Evolutionary conservation across 1,140 invertebrate species (phyloP).

Genomic region (Ceratina calcarata): DNA sequence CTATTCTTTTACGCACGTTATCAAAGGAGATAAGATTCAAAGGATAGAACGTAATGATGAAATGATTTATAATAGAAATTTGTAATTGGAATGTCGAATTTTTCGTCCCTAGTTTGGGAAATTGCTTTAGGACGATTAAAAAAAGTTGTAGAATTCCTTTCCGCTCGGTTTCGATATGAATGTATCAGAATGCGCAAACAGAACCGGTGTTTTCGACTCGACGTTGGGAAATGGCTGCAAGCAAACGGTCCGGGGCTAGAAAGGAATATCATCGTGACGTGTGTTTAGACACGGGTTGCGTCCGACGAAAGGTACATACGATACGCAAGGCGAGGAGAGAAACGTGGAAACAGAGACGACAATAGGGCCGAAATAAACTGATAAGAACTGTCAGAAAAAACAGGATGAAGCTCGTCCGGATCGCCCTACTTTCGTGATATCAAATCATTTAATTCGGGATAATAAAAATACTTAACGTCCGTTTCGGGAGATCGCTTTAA

Average conservation of each 20-base stretch:
- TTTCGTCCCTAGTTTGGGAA: too few species aligned
- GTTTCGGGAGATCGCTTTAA: too few species aligned
- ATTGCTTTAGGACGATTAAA: not conserved
- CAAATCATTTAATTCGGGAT: too few species aligned
- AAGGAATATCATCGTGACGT: slow-evolving; percentile 12
- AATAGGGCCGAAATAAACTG: not conserved
- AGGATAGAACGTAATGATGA: too few species aligned
- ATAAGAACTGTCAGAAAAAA: too few species aligned
- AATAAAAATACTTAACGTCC: too few species aligned
- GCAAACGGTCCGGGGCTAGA: not conserved
- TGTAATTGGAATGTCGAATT: too few species aligned
- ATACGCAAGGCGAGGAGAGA: not conserved
- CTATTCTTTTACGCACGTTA: too few species aligned
- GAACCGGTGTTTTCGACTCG: not conserved
- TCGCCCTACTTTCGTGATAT: too few species aligned
- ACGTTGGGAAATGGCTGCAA: not conserved
- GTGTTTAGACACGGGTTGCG: slow-evolving; percentile 22
- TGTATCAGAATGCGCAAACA: not conserved
- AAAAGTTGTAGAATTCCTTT: too few species aligned
- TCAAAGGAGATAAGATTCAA: not conserved
- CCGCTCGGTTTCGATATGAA: not conserved
- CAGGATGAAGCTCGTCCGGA: too few species aligned
- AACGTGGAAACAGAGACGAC: not conserved
- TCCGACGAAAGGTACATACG: slow-evolving; percentile 19
- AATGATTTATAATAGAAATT: too few species aligned